Conservation (phyloP, 2,113 vertebrate genomes). For the Toxostoma redivivum region DNA sequence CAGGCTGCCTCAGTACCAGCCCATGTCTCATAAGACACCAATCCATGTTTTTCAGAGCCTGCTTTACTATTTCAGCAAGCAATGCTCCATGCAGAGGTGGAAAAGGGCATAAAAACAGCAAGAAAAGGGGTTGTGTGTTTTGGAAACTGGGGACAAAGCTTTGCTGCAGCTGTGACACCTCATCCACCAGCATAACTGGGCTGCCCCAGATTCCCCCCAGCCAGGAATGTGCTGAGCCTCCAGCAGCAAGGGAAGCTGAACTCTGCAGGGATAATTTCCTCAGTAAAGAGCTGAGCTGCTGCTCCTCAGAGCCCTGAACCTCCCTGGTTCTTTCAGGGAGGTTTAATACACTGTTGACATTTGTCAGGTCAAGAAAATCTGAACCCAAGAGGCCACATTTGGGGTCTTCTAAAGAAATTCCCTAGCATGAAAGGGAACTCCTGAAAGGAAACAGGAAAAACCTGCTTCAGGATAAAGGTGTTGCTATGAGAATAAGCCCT, state of each 20-base stretch:
- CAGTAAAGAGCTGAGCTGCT: not conserved
- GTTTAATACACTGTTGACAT: not conserved
- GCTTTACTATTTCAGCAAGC: not conserved
- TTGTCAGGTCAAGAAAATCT: not conserved
- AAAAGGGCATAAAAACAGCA: not conserved
- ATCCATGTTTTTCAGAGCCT: not conserved
- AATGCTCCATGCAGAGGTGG: not conserved
- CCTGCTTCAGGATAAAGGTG: constrained; percentile 44
- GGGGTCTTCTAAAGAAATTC: not conserved
- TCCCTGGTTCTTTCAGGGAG: not conserved
- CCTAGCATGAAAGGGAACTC: not conserved
- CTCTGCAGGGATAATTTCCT: not conserved
- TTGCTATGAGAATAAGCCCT: constrained; percentile 27
- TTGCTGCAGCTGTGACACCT: not conserved
- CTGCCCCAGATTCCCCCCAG: not conserved
- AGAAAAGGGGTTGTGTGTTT: not conserved
- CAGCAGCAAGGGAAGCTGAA: not conserved
- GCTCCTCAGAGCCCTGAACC: not conserved
- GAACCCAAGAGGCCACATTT: not conserved
- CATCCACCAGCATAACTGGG: not conserved
- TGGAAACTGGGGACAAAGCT: not conserved
- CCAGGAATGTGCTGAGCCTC: not conserved
- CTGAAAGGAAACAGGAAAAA: constrained; percentile 51
- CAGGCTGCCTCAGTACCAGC: not conserved
- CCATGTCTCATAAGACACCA: not conserved